Evolutionary conservation across 2,797 vertebrate genomes (phyloP), one percentile per base, ranked within the genome.

Genomic region (Neosilurus mollespiculum): DNA sequence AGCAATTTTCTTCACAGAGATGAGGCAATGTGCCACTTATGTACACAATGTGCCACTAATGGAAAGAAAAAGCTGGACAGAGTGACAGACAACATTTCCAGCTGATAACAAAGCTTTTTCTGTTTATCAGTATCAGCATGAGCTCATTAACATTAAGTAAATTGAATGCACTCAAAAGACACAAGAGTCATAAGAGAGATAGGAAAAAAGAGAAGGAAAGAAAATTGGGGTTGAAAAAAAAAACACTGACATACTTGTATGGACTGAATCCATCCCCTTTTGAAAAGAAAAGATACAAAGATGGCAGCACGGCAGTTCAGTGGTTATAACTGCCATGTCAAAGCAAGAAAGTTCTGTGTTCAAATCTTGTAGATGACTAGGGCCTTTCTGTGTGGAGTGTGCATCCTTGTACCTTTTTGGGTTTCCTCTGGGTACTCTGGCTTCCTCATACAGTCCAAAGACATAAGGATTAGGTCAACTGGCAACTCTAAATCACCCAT

Each of bases 181-280:
- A 61, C 30, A 81, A 67, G 75, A 76, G 53, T 80, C 37, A 85
- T 24, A 59, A 14, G 12, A 8, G 15, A 51, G 14, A 3, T n/a
- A 80, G 14, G 9, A 9, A 75, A 16, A 77, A 62, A 71, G 20
- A 66, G 30, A 49, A n/a, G 70, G 22, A 43, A 26, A 59, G 65
- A 78, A 66, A 12, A 86, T 43, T 77, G 51, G 53, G 70, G 30
- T 81, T 64, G 58, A 84, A 86, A 73, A 89, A 87, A 71, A 90
- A 88, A 85, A 70, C 70, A 61, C 54, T 20, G 18, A n/a, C 56
- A 37, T 20, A 16, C 78, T 81, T 65, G 67, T 43, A 83, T n/a
- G 75, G 85, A 91, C 92, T 91, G 92, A 94, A 91, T 92, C 69
- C 66, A 82, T 91, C 88, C 82, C 87, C 89, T 90, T 89, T 83